These are phyloP conservation scores for Lanius ludovicianus DNA, from an alignment of 2,113 vertebrate genomes.

Conservation along the genomic window DNA sequence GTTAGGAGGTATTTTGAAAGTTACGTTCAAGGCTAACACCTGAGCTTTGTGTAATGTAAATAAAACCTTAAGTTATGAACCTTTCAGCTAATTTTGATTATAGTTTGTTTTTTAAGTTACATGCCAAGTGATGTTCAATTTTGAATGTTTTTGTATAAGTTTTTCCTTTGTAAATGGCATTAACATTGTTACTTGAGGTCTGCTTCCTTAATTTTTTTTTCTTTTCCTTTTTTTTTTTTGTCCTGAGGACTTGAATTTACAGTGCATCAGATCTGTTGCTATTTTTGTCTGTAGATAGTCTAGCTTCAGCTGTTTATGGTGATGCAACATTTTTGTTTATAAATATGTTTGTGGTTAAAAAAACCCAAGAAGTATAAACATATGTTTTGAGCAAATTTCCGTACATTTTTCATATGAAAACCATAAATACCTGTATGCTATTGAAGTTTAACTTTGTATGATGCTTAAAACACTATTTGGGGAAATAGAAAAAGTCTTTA, in stretches of 20 bases:
- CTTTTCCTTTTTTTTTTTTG: slow-evolving; percentile 74
- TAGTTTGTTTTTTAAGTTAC: slow-evolving; percentile 80
- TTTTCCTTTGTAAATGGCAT: slow-evolving; percentile 85
- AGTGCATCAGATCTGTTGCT: slow-evolving; percentile 91
- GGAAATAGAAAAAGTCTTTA: slow-evolving; percentile 86
- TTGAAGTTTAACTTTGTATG: slow-evolving; percentile 93
- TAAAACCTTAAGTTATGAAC: slow-evolving; percentile 86
- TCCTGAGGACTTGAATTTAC: slow-evolving; percentile 91
- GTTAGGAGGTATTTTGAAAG: slow-evolving; percentile 79
- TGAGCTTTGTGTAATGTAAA: slow-evolving; percentile 97
- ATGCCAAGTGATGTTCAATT: slow-evolving; percentile 85
- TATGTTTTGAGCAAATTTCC: slow-evolving; percentile 91
- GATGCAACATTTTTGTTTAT: slow-evolving; percentile 86
- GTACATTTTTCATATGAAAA: slow-evolving; percentile 89
- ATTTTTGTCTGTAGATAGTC: slow-evolving; percentile 96
- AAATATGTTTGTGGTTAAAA: slow-evolving; percentile 94
- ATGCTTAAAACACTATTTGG: slow-evolving; percentile 91
- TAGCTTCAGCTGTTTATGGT: slow-evolving; percentile 92
- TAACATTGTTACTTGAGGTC: slow-evolving; percentile 84
- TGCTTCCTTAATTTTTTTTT: slow-evolving; percentile 72
- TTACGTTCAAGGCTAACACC: slow-evolving; percentile 85
- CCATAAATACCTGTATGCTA: slow-evolving; percentile 92
- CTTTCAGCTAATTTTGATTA: slow-evolving; percentile 72
- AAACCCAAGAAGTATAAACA: slow-evolving; percentile 83
- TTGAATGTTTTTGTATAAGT: slow-evolving; percentile 79